Conservation (phyloP, 64 coral and sea anemone species). For the Catalaphyllia jardinei region DNA sequence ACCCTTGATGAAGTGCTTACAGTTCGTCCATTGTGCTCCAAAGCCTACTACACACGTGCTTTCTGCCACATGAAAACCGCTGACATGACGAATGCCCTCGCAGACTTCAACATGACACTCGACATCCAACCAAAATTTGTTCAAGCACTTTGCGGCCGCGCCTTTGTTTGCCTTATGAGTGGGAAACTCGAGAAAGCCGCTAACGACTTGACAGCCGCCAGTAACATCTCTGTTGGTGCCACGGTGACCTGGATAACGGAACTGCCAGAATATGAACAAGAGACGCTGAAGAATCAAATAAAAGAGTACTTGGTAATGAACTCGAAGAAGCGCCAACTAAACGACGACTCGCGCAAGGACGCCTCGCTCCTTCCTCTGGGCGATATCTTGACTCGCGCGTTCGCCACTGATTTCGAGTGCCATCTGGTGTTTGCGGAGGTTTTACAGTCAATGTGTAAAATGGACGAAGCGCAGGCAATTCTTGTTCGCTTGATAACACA, state of each 20-base stretch:
- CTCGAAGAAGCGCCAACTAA: conserved; percentile 29
- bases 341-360: conserved; percentile 19
- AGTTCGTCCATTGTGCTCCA: conserved; percentile 53
- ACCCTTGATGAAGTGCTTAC: conserved; percentile 40
- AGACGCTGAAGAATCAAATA: conserved; percentile 51
- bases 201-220: conserved; percentile 45
- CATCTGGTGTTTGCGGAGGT: conserved; percentile 76
- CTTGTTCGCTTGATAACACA: conserved; percentile 64
- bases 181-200: conserved; percentile 55
- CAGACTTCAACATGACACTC: conserved; percentile 66
- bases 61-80: conserved; percentile 59
- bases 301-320: conserved; percentile 43
- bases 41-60: conserved; percentile 62
- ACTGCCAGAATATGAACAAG: conserved; percentile 43
- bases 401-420: conserved; percentile 65
- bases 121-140: conserved; percentile 62
- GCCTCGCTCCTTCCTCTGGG: conserved; percentile 43
- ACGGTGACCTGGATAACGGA: conserved; percentile 61
- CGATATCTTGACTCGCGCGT: conserved; percentile 63
- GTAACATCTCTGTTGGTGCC: conserved; percentile 28
- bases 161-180: conserved; percentile 38
- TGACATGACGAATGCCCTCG: conserved; percentile 55
- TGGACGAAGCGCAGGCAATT: conserved; percentile 79
- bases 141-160: conserved; percentile 68
- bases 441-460: conserved; percentile 52